Evolutionary conservation across 2,888 invertebrate genomes (phyloP).

Genomic region (Heliconius charithonia): DNA sequence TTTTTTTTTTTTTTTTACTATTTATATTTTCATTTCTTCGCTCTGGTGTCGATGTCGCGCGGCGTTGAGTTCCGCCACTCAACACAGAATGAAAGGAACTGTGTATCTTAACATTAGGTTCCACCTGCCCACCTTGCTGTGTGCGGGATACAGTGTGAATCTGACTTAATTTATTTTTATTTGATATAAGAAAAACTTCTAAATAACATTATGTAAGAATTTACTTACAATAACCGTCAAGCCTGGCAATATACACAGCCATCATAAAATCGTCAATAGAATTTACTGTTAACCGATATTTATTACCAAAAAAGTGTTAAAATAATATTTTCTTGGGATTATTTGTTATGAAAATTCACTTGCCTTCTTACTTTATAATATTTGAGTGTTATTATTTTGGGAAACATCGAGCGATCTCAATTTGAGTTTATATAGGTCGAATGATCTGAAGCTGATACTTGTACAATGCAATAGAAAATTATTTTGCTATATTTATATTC

Average conservation of each 20-base stretch:
- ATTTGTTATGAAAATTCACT: constrained; percentile 15
- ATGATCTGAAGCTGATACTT: constrained; percentile 22
- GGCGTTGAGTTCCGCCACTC: no score
- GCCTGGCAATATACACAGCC: background rate
- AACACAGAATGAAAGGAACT: no score
- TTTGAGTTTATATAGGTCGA: constrained; percentile 20
- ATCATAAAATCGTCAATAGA: background rate
- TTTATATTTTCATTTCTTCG: no score
- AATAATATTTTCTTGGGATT: background rate
- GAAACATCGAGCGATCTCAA: constrained; percentile 15
- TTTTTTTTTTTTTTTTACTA: no score
- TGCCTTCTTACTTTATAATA: constrained; percentile 24
- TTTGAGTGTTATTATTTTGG: constrained; percentile 26
- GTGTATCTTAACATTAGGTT: no score
- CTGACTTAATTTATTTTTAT: no score
- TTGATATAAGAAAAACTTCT: background rate
- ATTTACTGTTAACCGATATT: background rate
- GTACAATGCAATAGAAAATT: constrained; percentile 12
- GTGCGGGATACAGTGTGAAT: no score
- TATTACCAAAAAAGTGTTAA: constrained; percentile 5
- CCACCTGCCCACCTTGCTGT: no score
- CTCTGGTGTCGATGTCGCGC: no score
- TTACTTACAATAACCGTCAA: background rate
- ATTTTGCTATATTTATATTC: constrained; percentile 17
- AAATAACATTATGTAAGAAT: background rate